Evolutionary conservation across 2,888 invertebrate genomes (phyloP), one percentile per base, ranked within the genome.

Genomic region (Unio pictorum): DNA sequence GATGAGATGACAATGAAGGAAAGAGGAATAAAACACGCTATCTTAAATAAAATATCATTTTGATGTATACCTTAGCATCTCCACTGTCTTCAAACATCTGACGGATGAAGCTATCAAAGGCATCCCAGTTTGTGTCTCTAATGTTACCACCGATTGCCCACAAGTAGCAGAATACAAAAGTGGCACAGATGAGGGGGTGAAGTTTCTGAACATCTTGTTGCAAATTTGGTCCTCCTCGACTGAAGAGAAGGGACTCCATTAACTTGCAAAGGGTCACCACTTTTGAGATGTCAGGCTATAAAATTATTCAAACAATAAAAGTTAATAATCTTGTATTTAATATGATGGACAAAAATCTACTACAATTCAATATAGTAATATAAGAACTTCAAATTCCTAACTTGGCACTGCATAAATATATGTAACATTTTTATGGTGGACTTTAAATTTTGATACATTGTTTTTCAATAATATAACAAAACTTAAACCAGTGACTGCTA

Each of bases 91-190:
- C 94, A 84, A 94, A 94, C 85, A 94, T 93, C 26, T 93, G 91
- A 78, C 93, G 92, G 66, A 95, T 92, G 80, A 93, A 92, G 17
- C 92, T 91, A 86, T 96, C 96, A 79, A 95, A 94, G 6, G 91
- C 89, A 66, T 93, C 93, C 81, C 95, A 92, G 68, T 94, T 93
- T 0, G 88, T 85, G 74, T 96, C 95, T 3, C 92, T 89, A 5
- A 95, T 92, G 88, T 96, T 96, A 0, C 96, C 96, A n/a, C 95
- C 96, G 28, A 96, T 90, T 3, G 94, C 92, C 97, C 97, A 97
- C 1, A 96, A 90, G 83, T 94, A 95, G 64, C 94, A 92, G 91
- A 96, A 96, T 55, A 95, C 91, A 86, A 96, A 97, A 45, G 94
- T 93, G 84, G 95, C 95, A 3, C 93, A 93, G 0, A 96, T 87